Conservation (phyloP, 2,113 vertebrate genomes). For the Callipepla californica region DNA sequence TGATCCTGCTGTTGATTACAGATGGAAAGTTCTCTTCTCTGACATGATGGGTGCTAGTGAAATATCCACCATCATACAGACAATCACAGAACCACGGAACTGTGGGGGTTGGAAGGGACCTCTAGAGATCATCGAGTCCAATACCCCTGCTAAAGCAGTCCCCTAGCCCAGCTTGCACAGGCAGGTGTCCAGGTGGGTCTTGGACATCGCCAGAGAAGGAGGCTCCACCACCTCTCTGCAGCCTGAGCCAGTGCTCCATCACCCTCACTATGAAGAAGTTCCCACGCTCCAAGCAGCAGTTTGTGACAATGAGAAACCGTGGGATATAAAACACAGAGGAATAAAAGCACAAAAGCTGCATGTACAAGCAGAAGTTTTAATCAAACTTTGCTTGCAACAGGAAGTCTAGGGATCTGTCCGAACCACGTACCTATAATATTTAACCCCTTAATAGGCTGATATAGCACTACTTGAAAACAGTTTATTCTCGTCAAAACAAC, state of each 20-base stretch:
- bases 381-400: background rate
- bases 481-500: background rate
- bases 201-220: too few relatives aligned
- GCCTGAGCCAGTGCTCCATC: too few relatives aligned
- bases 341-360: background rate
- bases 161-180: too few relatives aligned
- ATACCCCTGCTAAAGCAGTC: too few relatives aligned
- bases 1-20: background rate
- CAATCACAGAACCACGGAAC: background rate
- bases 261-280: too few relatives aligned
- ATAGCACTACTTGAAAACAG: background rate
- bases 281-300: too few relatives aligned
- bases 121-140: too few relatives aligned
- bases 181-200: too few relatives aligned
- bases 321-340: background rate
- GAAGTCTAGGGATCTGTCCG: background rate
- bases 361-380: background rate
- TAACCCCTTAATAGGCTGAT: background rate
- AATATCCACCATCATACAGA: background rate
- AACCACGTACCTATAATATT: background rate
- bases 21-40: background rate
- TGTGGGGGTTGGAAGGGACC: too few relatives aligned
- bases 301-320: background rate
- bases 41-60: background rate
- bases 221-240: too few relatives aligned